Evolutionary conservation across 2,797 vertebrate species (phyloP).

Genomic region (Tamandua tetradactyla): DNA sequence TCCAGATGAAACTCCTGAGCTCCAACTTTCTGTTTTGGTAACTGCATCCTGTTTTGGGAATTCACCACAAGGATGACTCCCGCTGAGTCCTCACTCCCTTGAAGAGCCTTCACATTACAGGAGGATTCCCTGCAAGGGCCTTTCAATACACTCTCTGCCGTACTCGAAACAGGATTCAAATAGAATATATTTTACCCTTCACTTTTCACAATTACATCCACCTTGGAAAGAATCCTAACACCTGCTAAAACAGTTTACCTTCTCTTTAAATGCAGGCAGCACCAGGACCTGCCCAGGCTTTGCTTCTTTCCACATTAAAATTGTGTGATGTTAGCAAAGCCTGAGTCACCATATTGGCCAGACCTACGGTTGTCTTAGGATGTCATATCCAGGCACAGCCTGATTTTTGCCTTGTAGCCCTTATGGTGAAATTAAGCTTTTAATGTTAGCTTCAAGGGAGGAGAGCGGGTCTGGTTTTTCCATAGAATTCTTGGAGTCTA

Average conservation of each 20-base stretch:
- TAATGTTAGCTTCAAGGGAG: accelerated
- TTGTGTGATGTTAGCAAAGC: accelerated
- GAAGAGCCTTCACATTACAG: not conserved
- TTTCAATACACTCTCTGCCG: not conserved
- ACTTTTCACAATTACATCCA: not conserved
- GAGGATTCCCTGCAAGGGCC: too few species aligned
- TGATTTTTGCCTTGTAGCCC: too few species aligned
- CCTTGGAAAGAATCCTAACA: not conserved
- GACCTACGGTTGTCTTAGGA: accelerated
- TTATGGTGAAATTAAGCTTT: not conserved
- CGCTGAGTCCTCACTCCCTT: not conserved
- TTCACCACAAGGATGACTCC: not conserved
- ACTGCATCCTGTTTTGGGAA: not conserved
- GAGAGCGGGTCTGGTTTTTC: not conserved
- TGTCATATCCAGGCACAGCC: too few species aligned
- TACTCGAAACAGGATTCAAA: not conserved
- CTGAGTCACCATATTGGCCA: not conserved
- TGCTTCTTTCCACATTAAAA: accelerated
- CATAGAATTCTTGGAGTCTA: not conserved
- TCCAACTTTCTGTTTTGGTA: accelerated
- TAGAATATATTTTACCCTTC: not conserved
- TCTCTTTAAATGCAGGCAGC: not conserved
- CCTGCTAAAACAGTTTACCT: not conserved
- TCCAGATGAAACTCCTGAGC: not conserved
- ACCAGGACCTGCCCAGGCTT: not conserved